Evolutionary conservation across 2,113 vertebrate genomes (phyloP).

Genomic region (Microcebus murinus): DNA sequence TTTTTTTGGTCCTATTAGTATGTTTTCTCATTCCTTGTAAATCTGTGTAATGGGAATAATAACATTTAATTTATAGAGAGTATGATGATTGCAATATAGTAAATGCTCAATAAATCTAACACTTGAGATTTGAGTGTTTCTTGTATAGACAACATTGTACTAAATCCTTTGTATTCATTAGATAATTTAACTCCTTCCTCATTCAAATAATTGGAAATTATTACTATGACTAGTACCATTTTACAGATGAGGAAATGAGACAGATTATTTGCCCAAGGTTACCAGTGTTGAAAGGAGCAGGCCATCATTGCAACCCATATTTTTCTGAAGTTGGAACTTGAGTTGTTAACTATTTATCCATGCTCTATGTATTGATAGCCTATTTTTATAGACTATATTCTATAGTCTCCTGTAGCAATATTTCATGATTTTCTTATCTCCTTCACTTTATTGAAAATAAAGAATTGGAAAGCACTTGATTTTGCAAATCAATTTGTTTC

Average conservation of each 20-base stretch:
- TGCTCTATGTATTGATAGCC: neutral
- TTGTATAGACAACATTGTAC: neutral
- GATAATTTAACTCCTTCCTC: neutral
- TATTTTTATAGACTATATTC: neutral
- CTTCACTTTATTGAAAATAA: neutral
- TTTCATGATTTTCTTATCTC: neutral
- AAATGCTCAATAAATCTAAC: neutral
- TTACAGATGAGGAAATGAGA: neutral
- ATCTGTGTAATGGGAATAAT: neutral
- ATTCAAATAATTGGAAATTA: neutral
- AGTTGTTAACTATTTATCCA: neutral
- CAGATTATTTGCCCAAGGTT: neutral
- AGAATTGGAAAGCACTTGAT: neutral
- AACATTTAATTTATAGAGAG: neutral
- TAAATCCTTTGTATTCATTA: conserved; percentile 5
- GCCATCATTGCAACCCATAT: neutral
- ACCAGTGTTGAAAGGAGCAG: neutral
- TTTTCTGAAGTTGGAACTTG: neutral
- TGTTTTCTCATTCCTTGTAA: neutral
- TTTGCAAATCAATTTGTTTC: neutral
- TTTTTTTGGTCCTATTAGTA: neutral
- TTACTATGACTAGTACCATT: neutral
- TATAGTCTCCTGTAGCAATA: neutral
- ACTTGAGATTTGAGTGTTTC: neutral
- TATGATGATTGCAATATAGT: neutral